Percentiles rank a stretch among this genome's conserved stretches.
Evolutionary conservation across 2,888 invertebrate genomes (phyloP).

Genomic region (Cosmopolites sordidus): DNA sequence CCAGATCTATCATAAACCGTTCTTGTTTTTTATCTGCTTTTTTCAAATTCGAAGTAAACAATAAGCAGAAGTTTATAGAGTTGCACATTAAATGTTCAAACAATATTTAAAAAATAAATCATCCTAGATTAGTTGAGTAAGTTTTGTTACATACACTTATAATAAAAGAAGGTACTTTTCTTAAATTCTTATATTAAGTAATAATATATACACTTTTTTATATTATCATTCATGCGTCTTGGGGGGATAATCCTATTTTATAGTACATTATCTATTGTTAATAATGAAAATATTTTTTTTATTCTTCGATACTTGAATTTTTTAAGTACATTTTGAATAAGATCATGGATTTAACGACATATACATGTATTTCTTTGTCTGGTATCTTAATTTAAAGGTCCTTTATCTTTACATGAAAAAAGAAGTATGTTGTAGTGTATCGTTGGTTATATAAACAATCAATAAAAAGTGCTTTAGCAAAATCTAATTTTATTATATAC

Average conservation of each 20-base stretch:
- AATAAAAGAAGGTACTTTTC: constrained; percentile 26
- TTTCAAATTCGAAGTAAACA: too few species aligned
- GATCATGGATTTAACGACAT: constrained; percentile 36
- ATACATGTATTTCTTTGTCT: constrained; percentile 23
- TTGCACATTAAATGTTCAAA: too few species aligned
- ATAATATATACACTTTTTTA: constrained; percentile 35
- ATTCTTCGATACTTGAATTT: constrained; percentile 40
- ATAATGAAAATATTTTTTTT: constrained; percentile 48
- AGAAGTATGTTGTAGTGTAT: neutral
- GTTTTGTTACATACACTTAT: constrained; percentile 25
- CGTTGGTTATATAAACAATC: neutral
- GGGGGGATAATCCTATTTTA: constrained; percentile 28
- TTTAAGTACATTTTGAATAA: constrained; percentile 45
- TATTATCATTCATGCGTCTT: constrained; percentile 38
- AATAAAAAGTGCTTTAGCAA: neutral
- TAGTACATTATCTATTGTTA: constrained; percentile 38
- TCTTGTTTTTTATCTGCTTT: too few species aligned
- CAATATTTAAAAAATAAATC: too few species aligned
- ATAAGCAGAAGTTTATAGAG: too few species aligned
- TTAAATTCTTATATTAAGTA: constrained; percentile 2
- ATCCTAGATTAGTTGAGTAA: too few species aligned
- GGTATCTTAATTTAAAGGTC: neutral
- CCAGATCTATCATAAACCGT: too few species aligned
- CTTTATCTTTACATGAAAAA: neutral
- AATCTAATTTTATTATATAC: too few species aligned